Conservation (phyloP, 2,113 vertebrate genomes). For the Centrocercus urophasianus region DNA sequence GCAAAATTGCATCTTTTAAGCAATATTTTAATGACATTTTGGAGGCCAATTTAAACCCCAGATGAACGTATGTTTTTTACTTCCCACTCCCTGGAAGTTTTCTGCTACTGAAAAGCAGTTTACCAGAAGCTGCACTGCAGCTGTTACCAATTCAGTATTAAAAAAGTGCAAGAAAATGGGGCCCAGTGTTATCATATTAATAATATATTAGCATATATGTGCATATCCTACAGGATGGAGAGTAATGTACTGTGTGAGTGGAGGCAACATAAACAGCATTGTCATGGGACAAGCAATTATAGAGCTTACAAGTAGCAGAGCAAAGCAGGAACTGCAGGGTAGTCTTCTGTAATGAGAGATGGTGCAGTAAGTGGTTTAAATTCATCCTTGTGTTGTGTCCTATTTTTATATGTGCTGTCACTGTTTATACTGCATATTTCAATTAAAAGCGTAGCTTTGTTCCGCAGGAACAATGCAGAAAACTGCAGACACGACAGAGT, state of each 20-base stretch:
- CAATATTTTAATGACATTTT: slow-evolving; percentile 25
- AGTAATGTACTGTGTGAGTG: neutral
- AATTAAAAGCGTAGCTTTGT: neutral
- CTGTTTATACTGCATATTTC: neutral
- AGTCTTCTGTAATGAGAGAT: slow-evolving; percentile 29
- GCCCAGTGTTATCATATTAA: slow-evolving; percentile 17
- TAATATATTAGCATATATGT: neutral
- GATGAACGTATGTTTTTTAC: neutral
- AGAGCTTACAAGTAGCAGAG: slow-evolving; percentile 39
- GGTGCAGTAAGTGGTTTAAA: slow-evolving; percentile 2
- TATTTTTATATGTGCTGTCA: neutral
- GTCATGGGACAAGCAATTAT: slow-evolving; percentile 10
- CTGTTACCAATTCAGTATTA: neutral
- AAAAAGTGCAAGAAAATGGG: neutral
- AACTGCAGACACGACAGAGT: accelerated
- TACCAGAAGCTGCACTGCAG: slow-evolving; percentile 13
- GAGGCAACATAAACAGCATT: slow-evolving; percentile 42
- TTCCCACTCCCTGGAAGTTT: neutral
- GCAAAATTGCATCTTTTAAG: neutral
- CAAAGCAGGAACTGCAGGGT: slow-evolving; percentile 26
- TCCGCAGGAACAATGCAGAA: neutral
- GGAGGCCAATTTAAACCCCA: neutral
- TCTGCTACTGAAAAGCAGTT: neutral
- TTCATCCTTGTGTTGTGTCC: neutral
- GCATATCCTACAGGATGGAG: neutral